Percentiles rank a stretch among this genome's conserved stretches.
Evolutionary conservation across 1,140 invertebrate species (phyloP).

Genomic region (Calliphora vicina): DNA sequence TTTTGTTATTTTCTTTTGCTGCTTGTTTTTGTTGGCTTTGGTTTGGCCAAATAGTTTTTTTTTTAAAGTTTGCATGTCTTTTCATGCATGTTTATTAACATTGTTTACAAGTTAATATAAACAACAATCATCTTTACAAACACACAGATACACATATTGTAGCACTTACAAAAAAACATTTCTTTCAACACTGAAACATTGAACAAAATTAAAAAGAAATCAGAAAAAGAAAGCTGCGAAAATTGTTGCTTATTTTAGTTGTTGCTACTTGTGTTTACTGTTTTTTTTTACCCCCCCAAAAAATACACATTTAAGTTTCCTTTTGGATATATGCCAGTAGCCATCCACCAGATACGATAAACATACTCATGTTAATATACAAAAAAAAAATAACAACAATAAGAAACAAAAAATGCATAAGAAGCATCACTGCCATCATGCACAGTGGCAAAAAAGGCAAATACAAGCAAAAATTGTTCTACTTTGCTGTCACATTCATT

Average conservation of each 20-base stretch:
- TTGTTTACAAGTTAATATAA: slow-evolving; percentile 35
- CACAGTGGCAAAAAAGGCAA: background rate
- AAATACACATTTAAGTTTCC: background rate
- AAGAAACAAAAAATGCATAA: slow-evolving; percentile 2
- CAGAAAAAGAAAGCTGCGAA: slow-evolving; percentile 19
- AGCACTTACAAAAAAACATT: background rate
- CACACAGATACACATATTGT: background rate
- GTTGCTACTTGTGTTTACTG: background rate
- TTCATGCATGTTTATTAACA: slow-evolving; percentile 35
- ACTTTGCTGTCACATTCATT: slow-evolving; percentile 30
- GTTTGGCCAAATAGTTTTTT: background rate
- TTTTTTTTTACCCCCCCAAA: background rate
- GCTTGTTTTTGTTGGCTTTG: background rate
- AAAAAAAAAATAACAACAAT: background rate
- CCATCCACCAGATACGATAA: background rate
- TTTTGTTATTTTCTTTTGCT: background rate
- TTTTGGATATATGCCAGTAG: slow-evolving; percentile 33
- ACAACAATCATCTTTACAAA: slow-evolving; percentile 19
- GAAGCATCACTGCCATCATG: background rate
- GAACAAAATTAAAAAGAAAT: background rate
- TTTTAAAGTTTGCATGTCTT: slow-evolving; percentile 22
- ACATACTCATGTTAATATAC: background rate
- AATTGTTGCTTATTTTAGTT: slow-evolving; percentile 31
- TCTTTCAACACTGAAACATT: background rate
- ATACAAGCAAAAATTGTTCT: slow-evolving; percentile 8